Percentiles rank a stretch among this genome's conserved stretches.
Evolutionary conservation across 2,888 invertebrate species (phyloP).

Genomic region (Seira sanloemensis): DNA sequence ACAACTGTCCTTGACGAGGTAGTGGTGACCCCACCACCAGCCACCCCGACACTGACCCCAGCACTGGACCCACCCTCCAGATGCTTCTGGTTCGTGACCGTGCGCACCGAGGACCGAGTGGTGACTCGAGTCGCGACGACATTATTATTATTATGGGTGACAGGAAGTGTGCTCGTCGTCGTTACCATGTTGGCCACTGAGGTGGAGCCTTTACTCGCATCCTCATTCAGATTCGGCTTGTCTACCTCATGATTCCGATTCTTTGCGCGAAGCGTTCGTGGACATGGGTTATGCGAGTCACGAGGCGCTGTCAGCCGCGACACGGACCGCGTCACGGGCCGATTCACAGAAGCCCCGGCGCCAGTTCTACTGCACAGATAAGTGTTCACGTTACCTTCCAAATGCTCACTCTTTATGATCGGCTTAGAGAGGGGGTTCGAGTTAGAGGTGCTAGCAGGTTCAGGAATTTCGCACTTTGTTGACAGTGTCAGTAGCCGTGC

Average conservation of each 20-base stretch:
- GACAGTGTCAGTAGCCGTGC: slow-evolving; percentile 73
- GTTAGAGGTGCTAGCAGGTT: slow-evolving; percentile 56
- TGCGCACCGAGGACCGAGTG: slow-evolving; percentile 57
- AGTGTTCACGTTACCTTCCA: slow-evolving; percentile 69
- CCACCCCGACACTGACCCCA: neutral
- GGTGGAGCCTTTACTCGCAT: slow-evolving; percentile 22
- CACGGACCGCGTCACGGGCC: slow-evolving; percentile 72
- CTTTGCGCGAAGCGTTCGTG: slow-evolving; percentile 70
- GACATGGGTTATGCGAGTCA: slow-evolving; percentile 68
- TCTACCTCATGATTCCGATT: slow-evolving; percentile 64
- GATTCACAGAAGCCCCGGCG: slow-evolving; percentile 62
- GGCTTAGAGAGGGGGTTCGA: slow-evolving; percentile 62
- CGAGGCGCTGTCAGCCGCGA: slow-evolving; percentile 70
- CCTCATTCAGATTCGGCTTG: slow-evolving; percentile 34
- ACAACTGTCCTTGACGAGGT: slow-evolving; percentile 42
- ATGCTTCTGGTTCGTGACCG: slow-evolving; percentile 52
- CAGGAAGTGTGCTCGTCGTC: slow-evolving; percentile 36
- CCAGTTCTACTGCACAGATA: slow-evolving; percentile 72
- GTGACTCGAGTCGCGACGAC: slow-evolving; percentile 46
- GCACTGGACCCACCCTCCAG: slow-evolving; percentile 36
- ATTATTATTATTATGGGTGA: slow-evolving; percentile 47
- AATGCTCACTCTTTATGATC: slow-evolving; percentile 59
- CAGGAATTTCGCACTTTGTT: slow-evolving; percentile 72
- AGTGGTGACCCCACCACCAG: slow-evolving; percentile 28
- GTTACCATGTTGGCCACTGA: slow-evolving; percentile 20